Base-by-base conservation (phyloP, 2,113 vertebrate genomes). In the Lichenostomus cassidix region DNA sequence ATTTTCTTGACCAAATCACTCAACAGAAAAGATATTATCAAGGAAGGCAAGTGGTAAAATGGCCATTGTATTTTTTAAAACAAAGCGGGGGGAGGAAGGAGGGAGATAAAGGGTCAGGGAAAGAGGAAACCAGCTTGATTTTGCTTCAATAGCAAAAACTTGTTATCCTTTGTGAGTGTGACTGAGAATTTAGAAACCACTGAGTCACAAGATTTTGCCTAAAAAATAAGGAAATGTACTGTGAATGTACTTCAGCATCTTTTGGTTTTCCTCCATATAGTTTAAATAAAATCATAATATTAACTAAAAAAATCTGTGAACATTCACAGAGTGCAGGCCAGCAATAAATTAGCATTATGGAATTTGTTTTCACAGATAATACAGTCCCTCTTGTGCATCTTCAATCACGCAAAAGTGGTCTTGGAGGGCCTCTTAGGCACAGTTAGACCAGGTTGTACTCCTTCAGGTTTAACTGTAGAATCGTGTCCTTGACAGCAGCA, bases 381-480 rank as follows among this genome's bases (percentile, higher is more conserved):
- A 96, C 96, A 98, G 97, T 98, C 97, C 97, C 95, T 98, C 96
- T 97, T 97, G 92, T 90, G 67, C 79, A 94, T 97, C 96, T 94
- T 97, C 96, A 60, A n/a, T 80, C 77, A 91, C 85, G 56, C 94
- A 64, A 95, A 95, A 68, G 50, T 96, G 87, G 74, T 87, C 71
- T 90, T 95, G 95, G 64, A 76, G 35, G 60, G 10, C 44, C 60
- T 42, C 24, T 23, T 42, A 65, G 60, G 83, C 16, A 96, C 95
- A 89, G 91, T 97, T 96, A 98, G 96, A 99, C 99, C 97, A 99
- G 98, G 97, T 99, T 99, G 98, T 99, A 99, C 95, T 99, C 98
- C 97, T 99, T 99, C 90, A 99, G 98, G 97, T 99, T 99, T 97
- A 99, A 97, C 98, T 99, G 98, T 97, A 99, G 97, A 96, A 99